Conservation (phyloP, 2,888 invertebrate species). For the Agrochola litura region DNA sequence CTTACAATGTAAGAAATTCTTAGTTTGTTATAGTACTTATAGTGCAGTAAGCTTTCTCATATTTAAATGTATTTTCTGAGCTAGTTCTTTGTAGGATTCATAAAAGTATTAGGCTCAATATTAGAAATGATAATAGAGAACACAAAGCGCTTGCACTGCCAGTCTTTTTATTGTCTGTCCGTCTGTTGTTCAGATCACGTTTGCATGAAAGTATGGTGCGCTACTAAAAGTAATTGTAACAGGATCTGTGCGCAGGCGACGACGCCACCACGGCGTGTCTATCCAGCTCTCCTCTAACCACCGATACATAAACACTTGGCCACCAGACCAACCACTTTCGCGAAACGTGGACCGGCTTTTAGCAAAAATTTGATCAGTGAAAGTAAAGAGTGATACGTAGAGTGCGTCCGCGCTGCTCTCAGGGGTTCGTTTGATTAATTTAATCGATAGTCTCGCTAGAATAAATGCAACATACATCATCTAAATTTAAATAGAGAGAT, state of each 20-base stretch:
- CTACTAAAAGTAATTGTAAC: constrained; percentile 71
- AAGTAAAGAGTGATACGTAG: constrained; percentile 83
- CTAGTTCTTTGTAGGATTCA: background rate
- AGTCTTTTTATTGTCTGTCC: background rate
- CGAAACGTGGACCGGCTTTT: constrained; percentile 88
- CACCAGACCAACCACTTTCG: constrained; percentile 88
- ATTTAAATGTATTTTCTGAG: background rate
- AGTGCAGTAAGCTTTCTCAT: background rate
- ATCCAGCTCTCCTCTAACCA: constrained; percentile 74
- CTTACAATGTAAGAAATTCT: background rate
- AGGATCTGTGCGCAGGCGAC: constrained; percentile 62
- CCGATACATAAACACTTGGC: constrained; percentile 70
- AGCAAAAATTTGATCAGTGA: constrained; percentile 90
- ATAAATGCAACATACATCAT: constrained; percentile 54
- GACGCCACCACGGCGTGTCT: constrained; percentile 71
- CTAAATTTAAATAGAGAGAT: constrained; percentile 42
- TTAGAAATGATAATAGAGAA: background rate
- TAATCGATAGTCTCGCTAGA: constrained; percentile 70
- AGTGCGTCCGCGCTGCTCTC: constrained; percentile 69
- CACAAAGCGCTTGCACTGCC: background rate
- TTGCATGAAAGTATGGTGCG: constrained; percentile 49
- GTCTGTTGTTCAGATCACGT: background rate
- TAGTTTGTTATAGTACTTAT: background rate
- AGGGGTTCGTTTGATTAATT: constrained; percentile 81
- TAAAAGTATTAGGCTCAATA: background rate